These are phyloP conservation scores for Aptenodytes forsteri DNA, from an alignment of 2,113 vertebrate species.

Conservation along the genomic window DNA sequence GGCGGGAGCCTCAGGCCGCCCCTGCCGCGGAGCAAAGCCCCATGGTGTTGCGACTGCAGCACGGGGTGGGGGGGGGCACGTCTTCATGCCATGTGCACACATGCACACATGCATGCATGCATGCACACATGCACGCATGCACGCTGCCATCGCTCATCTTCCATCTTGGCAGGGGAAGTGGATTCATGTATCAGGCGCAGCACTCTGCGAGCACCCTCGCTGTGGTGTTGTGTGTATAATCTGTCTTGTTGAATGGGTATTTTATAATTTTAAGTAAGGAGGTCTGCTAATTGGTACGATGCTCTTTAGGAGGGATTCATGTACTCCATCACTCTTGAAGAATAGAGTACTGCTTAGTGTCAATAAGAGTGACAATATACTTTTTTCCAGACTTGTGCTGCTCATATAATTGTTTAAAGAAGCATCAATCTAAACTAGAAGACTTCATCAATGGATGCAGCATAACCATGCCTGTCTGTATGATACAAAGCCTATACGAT, in stretches of 20 bases:
- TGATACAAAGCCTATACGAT: accelerated
- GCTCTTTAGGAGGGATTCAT: not conserved
- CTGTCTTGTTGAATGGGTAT: not conserved
- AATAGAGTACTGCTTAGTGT: not conserved
- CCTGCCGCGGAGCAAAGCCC: accelerated
- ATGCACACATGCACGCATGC: accelerated
- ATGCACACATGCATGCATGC: accelerated
- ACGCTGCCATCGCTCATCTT: not conserved
- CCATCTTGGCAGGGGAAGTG: not conserved
- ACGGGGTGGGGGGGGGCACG: accelerated
- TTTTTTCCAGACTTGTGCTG: not conserved
- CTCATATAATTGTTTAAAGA: not conserved
- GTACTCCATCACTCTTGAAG: not conserved
- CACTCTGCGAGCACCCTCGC: accelerated
- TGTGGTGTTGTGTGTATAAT: not conserved
- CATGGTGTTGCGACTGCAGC: accelerated
- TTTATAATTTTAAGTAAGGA: not conserved
- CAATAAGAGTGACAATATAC: not conserved
- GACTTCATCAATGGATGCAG: not conserved
- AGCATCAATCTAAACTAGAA: not conserved
- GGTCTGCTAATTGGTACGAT: not conserved
- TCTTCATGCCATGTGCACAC: accelerated
- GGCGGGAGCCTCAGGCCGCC: accelerated
- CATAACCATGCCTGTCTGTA: not conserved
- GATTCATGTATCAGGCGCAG: not conserved